These are phyloP conservation scores for Hyles vespertilio DNA, from an alignment of 1,140 invertebrate species.

Conservation along the genomic window DNA sequence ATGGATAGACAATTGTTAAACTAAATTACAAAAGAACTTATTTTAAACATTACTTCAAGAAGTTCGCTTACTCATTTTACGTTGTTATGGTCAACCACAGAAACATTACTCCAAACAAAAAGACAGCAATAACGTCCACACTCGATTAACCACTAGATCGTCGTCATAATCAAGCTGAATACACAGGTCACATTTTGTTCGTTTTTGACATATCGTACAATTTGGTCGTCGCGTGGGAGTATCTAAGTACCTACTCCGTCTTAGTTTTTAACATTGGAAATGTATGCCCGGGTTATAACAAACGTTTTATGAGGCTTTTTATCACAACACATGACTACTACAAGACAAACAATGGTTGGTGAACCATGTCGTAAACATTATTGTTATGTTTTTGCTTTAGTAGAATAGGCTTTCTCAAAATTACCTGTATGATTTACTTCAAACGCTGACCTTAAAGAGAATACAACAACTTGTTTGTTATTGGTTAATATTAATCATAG, in stretches of 20 bases:
- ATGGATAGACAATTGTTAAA: no score
- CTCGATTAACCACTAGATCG: constrained; percentile 1
- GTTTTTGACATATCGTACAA: background rate
- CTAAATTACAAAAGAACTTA: no score
- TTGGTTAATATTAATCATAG: constrained; percentile 39
- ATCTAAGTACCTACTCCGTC: background rate
- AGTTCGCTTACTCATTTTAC: no score
- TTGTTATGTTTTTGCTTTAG: no score
- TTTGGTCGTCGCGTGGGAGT: constrained; percentile 7
- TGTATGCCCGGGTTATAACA: no score
- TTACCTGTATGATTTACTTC: background rate
- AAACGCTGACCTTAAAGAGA: constrained; percentile 27
- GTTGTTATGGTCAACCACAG: no score
- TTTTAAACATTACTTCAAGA: no score
- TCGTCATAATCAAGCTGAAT: background rate
- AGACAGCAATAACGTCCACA: background rate
- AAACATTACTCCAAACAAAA: background rate
- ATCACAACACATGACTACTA: no score
- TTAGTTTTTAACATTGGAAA: background rate
- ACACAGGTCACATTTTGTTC: constrained; percentile 5
- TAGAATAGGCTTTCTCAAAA: no score
- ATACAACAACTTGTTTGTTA: constrained; percentile 43
- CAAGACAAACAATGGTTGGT: no score
- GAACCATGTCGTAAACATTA: no score
- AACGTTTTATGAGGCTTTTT: no score